These are phyloP conservation scores for Orthosia gracilis DNA, from an alignment of 2,888 invertebrate genomes.

Conservation along the genomic window DNA sequence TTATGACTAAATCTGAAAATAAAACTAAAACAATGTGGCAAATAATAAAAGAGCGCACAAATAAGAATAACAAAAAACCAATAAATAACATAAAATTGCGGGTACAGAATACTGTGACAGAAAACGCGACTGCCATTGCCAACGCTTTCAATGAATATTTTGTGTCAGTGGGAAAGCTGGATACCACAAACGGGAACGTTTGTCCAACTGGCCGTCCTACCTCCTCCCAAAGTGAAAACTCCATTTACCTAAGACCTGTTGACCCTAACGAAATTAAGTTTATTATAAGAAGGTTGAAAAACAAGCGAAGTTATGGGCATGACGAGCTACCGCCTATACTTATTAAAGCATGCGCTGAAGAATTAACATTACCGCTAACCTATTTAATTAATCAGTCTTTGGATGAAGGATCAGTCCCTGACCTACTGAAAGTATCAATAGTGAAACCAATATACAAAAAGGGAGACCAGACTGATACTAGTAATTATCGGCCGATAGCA, in stretches of 20 bases:
- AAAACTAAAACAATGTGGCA: neutral
- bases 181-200: constrained; percentile 1
- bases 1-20: neutral
- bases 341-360: constrained; percentile 4
- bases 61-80: neutral
- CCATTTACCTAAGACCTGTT: constrained; percentile 8
- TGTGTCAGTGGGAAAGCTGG: neutral
- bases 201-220: neutral
- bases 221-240: neutral
- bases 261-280: constrained; percentile 2
- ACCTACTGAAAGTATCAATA: neutral
- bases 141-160: constrained; percentile 7
- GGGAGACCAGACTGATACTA: too few species aligned
- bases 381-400: constrained; percentile 7
- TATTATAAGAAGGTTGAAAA: constrained; percentile 1
- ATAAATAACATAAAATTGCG: constrained; percentile 3
- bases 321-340: constrained; percentile 5
- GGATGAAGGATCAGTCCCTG: constrained; percentile 1
- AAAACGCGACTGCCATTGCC: neutral
- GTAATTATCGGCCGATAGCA: too few species aligned
- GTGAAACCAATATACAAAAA: too few species aligned
- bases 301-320: neutral
- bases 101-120: constrained; percentile 1
- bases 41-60: neutral
- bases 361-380: neutral